These are phyloP conservation scores for Crotalus horridus DNA, from an alignment of 2,113 vertebrate genomes.

Conservation along the genomic window DNA sequence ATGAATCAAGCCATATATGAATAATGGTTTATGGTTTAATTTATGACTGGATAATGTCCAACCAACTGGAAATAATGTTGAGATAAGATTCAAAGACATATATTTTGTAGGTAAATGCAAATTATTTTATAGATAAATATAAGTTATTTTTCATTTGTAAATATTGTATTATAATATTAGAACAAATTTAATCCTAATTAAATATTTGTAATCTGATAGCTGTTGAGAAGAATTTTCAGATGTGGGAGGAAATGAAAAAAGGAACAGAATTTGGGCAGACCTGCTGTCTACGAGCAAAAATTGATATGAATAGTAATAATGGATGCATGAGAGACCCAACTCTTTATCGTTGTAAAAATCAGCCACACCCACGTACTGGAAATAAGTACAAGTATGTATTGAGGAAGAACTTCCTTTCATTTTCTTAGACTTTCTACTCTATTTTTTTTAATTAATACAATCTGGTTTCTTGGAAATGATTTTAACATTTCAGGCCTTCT, in stretches of 20 bases:
- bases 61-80: not conserved
- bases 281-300: conserved; percentile 96
- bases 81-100: not conserved
- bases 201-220: conserved; percentile 65
- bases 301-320: conserved; percentile 98
- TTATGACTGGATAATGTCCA: not conserved
- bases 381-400: conserved; percentile 82
- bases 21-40: not conserved
- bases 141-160: not conserved
- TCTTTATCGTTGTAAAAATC: conserved; percentile 92
- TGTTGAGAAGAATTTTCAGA: conserved; percentile 89
- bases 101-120: not conserved
- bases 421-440: not conserved
- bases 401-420: not conserved
- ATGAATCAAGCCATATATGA: not conserved
- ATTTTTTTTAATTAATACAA: not conserved
- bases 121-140: not conserved
- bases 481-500: not conserved
- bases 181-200: conserved; percentile 14
- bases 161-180: not conserved
- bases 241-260: conserved; percentile 97
- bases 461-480: conserved; percentile 1
- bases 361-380: conserved; percentile 91
- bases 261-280: conserved; percentile 85
- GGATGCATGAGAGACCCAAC: conserved; percentile 96